Conservation (phyloP, 64 coral and sea anemone genomes). For the Platygyra sinensis region DNA sequence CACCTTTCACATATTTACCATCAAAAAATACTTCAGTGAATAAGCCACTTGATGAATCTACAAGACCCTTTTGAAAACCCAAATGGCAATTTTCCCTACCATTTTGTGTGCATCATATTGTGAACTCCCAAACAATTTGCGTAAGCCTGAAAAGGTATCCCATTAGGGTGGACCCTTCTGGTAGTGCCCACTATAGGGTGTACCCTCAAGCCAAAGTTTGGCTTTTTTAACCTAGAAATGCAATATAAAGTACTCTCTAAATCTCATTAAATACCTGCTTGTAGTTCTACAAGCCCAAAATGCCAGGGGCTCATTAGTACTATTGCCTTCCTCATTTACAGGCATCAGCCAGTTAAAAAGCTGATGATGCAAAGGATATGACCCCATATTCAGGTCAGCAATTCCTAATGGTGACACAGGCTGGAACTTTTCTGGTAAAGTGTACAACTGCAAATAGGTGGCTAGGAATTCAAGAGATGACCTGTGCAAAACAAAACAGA, state of each 20-base stretch:
- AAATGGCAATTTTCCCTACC: no score
- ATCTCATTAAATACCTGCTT: slow-evolving; percentile 23
- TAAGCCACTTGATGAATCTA: no score
- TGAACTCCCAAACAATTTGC: no score
- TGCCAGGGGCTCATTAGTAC: background rate
- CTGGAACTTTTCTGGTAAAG: slow-evolving; percentile 52
- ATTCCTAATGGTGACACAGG: slow-evolving; percentile 6
- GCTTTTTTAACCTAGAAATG: background rate
- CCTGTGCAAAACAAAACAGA: background rate
- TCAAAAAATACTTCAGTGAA: no score
- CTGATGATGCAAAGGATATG: slow-evolving; percentile 37
- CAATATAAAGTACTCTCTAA: no score
- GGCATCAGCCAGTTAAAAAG: slow-evolving; percentile 59
- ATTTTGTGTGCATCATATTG: no score
- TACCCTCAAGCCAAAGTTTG: no score
- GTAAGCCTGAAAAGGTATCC: no score
- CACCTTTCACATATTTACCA: no score
- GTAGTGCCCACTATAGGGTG: no score
- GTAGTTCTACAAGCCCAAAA: slow-evolving; percentile 1
- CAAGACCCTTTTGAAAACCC: no score
- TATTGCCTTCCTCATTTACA: slow-evolving; percentile 18
- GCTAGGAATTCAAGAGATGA: slow-evolving; percentile 42
- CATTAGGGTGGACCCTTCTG: no score
- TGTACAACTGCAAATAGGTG: slow-evolving; percentile 27
- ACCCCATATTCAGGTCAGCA: background rate